These are phyloP conservation scores for Cynaeus angustus DNA, from an alignment of 2,888 invertebrate species.

Conservation along the genomic window DNA sequence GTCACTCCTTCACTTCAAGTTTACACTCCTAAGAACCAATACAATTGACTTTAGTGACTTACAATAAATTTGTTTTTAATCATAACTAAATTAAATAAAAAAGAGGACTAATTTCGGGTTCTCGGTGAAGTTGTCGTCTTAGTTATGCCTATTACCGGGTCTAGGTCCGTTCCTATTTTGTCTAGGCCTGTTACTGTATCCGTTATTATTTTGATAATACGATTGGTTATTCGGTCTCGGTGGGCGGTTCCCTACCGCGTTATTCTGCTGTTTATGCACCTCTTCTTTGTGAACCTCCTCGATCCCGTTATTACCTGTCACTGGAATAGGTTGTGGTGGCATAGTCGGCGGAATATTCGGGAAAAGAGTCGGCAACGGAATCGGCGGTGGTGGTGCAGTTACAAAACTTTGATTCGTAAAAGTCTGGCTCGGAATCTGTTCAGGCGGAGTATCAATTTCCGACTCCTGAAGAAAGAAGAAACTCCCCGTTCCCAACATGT, in stretches of 20 bases:
- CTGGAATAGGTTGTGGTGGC: slow-evolving; percentile 57
- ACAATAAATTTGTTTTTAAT: slow-evolving; percentile 42
- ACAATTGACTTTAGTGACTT: slow-evolving; percentile 50
- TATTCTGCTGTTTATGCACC: slow-evolving; percentile 54
- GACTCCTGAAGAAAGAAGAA: slow-evolving; percentile 91
- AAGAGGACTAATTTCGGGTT: slow-evolving; percentile 40
- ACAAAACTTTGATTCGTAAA: slow-evolving; percentile 89
- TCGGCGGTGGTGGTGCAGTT: slow-evolving; percentile 74
- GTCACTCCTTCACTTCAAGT: slow-evolving; percentile 22
- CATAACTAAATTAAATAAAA: slow-evolving; percentile 44
- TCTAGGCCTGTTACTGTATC: slow-evolving; percentile 64
- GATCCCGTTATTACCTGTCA: slow-evolving; percentile 55
- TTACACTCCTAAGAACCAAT: slow-evolving; percentile 17
- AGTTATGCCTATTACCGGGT: slow-evolving; percentile 50
- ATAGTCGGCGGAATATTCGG: slow-evolving; percentile 66
- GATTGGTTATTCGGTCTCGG: slow-evolving; percentile 62
- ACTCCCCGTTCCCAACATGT: slow-evolving; percentile 84
- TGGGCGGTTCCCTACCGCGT: slow-evolving; percentile 52
- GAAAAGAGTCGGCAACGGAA: slow-evolving; percentile 74
- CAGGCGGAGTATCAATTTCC: slow-evolving; percentile 85
- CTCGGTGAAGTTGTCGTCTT: slow-evolving; percentile 24
- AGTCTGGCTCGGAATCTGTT: slow-evolving; percentile 85
- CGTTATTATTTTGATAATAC: slow-evolving; percentile 68
- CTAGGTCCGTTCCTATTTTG: slow-evolving; percentile 64
- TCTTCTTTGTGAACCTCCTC: slow-evolving; percentile 69